phyloP scores from a whole-genome alignment of 1,140 invertebrate species.

The Drosophila serrata region DNA sequence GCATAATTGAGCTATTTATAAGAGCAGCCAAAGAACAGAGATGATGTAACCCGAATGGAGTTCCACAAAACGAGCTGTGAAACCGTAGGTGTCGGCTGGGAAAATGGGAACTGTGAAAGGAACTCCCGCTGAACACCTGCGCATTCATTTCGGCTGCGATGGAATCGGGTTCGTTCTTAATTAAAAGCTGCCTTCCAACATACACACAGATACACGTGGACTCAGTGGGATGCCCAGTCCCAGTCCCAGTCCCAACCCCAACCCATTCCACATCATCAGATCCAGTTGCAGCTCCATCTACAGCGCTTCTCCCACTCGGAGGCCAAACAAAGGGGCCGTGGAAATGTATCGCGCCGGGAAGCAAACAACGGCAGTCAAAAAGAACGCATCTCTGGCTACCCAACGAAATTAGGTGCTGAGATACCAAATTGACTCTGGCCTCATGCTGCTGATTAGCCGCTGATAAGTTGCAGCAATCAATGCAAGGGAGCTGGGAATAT shows the following conservation, averaged over 20 bases:
- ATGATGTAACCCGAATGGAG: slow-evolving; percentile 47
- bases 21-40: slow-evolving; percentile 15
- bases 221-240: slow-evolving; percentile 58
- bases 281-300: slow-evolving; percentile 17
- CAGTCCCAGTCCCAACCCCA: background rate
- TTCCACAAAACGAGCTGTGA: slow-evolving; percentile 69
- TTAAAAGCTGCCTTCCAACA: slow-evolving; percentile 77
- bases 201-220: slow-evolving; percentile 17
- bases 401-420: slow-evolving; percentile 74
- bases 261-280: slow-evolving; percentile 2
- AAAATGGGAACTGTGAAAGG: slow-evolving; percentile 46
- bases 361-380: slow-evolving; percentile 45
- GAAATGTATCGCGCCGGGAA: slow-evolving; percentile 60
- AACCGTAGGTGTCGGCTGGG: slow-evolving; percentile 73
- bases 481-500: slow-evolving; percentile 75
- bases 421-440: slow-evolving; percentile 69
- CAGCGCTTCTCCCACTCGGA: slow-evolving; percentile 22
- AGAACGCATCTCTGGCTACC: slow-evolving; percentile 54
- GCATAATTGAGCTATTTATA: slow-evolving; percentile 80
- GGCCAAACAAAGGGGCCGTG: slow-evolving; percentile 65
- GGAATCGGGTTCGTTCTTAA: slow-evolving; percentile 57
- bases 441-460: slow-evolving; percentile 77
- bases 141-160: slow-evolving; percentile 29
- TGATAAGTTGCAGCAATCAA: slow-evolving; percentile 78
- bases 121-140: slow-evolving; percentile 63